phyloP scores from a whole-genome alignment of 2,797 vertebrate genomes.

The Alosa sapidissima region DNA sequence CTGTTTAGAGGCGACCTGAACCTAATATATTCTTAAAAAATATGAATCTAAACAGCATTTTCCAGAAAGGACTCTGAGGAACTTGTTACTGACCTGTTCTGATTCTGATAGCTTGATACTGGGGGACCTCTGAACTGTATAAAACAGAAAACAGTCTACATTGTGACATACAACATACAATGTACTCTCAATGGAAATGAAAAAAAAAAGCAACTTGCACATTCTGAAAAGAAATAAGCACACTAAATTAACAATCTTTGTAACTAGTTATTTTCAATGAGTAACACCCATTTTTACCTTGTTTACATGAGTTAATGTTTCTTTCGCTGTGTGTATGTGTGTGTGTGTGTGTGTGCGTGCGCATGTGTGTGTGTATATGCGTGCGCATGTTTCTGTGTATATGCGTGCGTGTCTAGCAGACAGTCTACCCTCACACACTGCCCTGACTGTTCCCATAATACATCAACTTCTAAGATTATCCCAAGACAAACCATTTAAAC shows the following conservation, averaged over 20 bases:
- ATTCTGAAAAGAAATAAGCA: constrained; percentile 37
- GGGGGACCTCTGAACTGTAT: constrained; percentile 72
- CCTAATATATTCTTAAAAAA: not conserved
- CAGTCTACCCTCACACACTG: not conserved
- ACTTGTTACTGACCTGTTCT: constrained; percentile 73
- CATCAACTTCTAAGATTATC: constrained; percentile 62
- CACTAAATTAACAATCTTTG: not conserved
- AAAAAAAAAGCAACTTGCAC: not conserved
- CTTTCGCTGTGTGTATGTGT: not conserved
- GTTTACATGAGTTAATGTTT: not conserved
- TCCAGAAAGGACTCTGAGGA: not conserved
- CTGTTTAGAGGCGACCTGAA: not conserved
- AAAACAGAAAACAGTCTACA: constrained; percentile 34
- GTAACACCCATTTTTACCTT: not conserved
- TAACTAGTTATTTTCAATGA: not conserved
- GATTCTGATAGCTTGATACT: constrained; percentile 72
- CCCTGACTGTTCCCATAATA: not conserved
- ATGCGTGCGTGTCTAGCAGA: not conserved
- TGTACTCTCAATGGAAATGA: not conserved
- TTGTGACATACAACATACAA: not conserved
- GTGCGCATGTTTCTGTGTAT: not conserved
- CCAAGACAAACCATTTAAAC: constrained; percentile 73
- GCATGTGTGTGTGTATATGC: not conserved
- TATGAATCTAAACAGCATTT: not conserved
- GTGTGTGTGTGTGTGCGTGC: not conserved